Base-by-base conservation (phyloP, 2,888 invertebrate species). In the Leptothorax acervorum region DNA sequence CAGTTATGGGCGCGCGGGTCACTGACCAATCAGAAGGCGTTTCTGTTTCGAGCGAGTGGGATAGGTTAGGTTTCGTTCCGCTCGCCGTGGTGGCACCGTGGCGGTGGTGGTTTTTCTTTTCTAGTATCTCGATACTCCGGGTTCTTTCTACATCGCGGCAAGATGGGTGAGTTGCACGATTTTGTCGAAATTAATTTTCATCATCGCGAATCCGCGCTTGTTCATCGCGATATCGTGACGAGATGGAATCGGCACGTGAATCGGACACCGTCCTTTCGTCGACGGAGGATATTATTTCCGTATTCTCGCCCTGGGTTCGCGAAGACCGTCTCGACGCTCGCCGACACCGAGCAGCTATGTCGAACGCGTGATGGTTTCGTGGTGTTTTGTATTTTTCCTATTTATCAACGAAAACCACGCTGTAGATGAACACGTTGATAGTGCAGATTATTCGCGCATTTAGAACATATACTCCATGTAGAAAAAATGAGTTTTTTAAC, bases 101-200 rank as follows among this genome's bases (percentile, higher is more conserved):
- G n/a, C n/a, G n/a, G 15, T 1, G 23, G 39, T 55, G 11, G 63
- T 9, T 35, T 35, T n/a, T 75, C 88, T 85, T 35, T n/a, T 75
- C 88, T 85, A 88, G 39, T 39, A 39, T 63, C 11, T 35, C 4
- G 12, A 2, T 55, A 5, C 73, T 89, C 85, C 71, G 45, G 87
- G 92, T 81, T 90, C 88, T 93, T 93, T 94, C 92, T 91, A 70
- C 83, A 85, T 82, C 86, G 83, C 86, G 88, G 83, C 92, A 92
- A 91, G 87, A 94, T 94, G 94, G 94, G 94, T 94, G 88, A 94
- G 94, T 91, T 79, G 42, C 63, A 79, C 55, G 31, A 76, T 88
- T 87, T 85, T 86, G 76, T 78, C 31, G 76, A 75, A 73, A 68
- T 85, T 86, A 86, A 75, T 74, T 87, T 88, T 83, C 86, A 94